Conservation (phyloP, 2,888 invertebrate genomes). For the Drosophila siamana region DNA sequence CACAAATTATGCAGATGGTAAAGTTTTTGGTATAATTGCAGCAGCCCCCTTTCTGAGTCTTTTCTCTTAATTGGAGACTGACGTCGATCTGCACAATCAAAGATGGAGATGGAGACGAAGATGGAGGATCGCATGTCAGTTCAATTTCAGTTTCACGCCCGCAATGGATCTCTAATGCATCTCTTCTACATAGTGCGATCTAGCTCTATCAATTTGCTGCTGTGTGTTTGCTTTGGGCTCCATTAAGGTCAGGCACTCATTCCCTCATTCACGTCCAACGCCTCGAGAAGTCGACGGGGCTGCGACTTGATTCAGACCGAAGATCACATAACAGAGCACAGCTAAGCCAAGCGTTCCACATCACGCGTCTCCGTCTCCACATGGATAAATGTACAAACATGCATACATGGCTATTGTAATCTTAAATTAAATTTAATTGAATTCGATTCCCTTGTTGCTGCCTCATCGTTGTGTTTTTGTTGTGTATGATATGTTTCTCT, state of each 20-base stretch:
- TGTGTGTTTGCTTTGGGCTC: conserved; percentile 47
- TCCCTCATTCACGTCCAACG: conserved; percentile 73
- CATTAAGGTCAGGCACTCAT: conserved; percentile 83
- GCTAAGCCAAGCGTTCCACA: conserved; percentile 26
- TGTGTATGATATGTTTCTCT: too few relatives aligned
- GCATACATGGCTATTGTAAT: conserved; percentile 68
- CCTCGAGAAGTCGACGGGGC: conserved; percentile 27
- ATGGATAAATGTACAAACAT: conserved; percentile 15
- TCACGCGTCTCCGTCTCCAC: conserved; percentile 42
- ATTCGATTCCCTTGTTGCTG: conserved; percentile 70
- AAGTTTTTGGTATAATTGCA: conserved; percentile 70
- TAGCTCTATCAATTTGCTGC: conserved; percentile 4
- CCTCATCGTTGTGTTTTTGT: conserved; percentile 25
- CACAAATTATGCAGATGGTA: conserved; percentile 70
- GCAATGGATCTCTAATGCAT: conserved; percentile 56
- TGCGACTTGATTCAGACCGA: conserved; percentile 22
- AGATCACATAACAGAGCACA: conserved; percentile 28
- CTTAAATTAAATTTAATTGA: conserved; percentile 84
- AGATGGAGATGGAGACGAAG: conserved; percentile 6
- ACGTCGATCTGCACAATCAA: not conserved
- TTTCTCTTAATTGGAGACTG: conserved; percentile 48
- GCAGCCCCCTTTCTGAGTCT: conserved; percentile 50
- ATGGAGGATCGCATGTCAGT: conserved; percentile 32
- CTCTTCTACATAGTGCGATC: conserved; percentile 6
- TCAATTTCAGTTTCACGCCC: conserved; percentile 36